Percentiles rank a stretch among this genome's conserved stretches.
These are phyloP conservation scores for Centropyge bicolor DNA, from an alignment of 2,797 vertebrate genomes.

Conservation along the genomic window DNA sequence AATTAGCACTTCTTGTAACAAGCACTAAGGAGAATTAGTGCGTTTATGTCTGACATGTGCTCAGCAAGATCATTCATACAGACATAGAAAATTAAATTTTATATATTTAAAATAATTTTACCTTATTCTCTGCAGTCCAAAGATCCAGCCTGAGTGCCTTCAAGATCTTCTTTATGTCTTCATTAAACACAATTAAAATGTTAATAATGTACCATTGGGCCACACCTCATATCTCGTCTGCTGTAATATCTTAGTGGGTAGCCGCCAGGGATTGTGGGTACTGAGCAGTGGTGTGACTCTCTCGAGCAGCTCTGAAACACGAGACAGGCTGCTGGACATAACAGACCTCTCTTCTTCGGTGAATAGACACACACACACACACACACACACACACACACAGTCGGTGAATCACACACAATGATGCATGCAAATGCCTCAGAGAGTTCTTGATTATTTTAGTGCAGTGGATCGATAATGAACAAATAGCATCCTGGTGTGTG, in stretches of 20 bases:
- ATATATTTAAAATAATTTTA: constrained; percentile 1
- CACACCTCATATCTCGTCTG: constrained; percentile 59
- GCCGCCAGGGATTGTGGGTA: constrained; percentile 72
- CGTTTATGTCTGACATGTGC: constrained; percentile 23
- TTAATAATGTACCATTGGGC: constrained; percentile 43
- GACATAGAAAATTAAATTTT: constrained; percentile 13
- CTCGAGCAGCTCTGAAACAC: constrained; percentile 58
- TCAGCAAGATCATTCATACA: neutral
- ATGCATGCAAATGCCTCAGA: constrained; percentile 34
- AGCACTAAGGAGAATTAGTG: constrained; percentile 21
- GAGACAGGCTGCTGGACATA: constrained; percentile 56
- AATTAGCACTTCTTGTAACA: constrained; percentile 63
- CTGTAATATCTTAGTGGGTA: constrained; percentile 56
- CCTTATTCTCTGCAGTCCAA: constrained; percentile 13
- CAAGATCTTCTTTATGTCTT: constrained; percentile 21
- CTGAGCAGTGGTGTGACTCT: constrained; percentile 52
- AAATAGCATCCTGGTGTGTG: constrained; percentile 7
- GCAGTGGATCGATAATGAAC: constrained; percentile 21
- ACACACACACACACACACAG: neutral
- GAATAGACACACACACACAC: constrained; percentile 17
- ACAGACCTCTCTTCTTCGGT: constrained; percentile 47
- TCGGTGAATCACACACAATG: constrained; percentile 15
- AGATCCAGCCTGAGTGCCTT: constrained; percentile 7
- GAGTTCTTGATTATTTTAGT: constrained; percentile 35
- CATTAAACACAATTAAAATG: constrained; percentile 40